A percentile compares a stretch with the other conserved stretches of the same genome.
Conservation (phyloP, 2,113 vertebrate species). For the Kryptolebias marmoratus region DNA sequence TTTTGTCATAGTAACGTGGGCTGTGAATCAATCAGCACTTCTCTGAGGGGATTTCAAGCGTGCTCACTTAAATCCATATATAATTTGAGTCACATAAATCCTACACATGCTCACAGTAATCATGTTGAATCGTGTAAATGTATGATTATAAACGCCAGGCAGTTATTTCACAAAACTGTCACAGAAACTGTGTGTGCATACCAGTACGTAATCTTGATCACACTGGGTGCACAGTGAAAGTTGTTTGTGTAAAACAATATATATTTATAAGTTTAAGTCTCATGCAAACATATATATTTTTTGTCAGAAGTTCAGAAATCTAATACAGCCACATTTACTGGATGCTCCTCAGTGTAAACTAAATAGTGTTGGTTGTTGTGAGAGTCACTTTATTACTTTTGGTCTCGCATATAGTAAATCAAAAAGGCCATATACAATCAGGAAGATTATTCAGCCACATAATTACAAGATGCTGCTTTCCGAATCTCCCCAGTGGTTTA, state of each 20-base stretch:
- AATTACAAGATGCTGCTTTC: constrained; percentile 63
- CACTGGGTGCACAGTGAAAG: neutral
- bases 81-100: constrained; percentile 68
- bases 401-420: constrained; percentile 56
- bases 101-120: constrained; percentile 42
- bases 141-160: constrained; percentile 42
- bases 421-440: constrained; percentile 53
- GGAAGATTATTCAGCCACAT: constrained; percentile 58
- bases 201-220: neutral
- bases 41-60: constrained; percentile 28
- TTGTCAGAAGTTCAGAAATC: constrained; percentile 1
- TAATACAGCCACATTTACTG: constrained; percentile 24
- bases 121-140: constrained; percentile 42
- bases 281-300: neutral
- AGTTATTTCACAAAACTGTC: constrained; percentile 11
- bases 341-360: constrained; percentile 31
- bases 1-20: constrained; percentile 53
- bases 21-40: constrained; percentile 46
- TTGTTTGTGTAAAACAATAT: neutral
- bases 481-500: constrained; percentile 47
- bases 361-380: constrained; percentile 35
- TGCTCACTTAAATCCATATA: constrained; percentile 26
- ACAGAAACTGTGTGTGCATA: neutral
- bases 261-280: neutral
- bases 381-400: constrained; percentile 60